Evolutionary conservation across 2,797 vertebrate species (phyloP), one percentile per base, ranked within the genome.

Genomic region (Chromobotia macracanthus): DNA sequence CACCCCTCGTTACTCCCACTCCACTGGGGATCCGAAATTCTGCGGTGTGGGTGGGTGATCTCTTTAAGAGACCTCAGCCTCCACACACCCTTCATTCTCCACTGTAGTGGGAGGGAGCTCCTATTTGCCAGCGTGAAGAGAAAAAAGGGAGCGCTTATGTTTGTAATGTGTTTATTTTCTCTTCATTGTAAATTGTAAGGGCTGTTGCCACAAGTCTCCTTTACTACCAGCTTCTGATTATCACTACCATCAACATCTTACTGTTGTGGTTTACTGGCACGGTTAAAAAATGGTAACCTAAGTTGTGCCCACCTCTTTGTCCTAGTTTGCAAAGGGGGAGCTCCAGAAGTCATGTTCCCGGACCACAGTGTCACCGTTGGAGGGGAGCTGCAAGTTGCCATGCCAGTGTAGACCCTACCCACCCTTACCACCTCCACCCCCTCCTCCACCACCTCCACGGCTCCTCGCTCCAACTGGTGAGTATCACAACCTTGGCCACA

Each of bases 321-420:
- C 12, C 41, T 72, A 96, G 95, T 87, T 94, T 82, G 91, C 94
- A 73, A 92, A 90, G 72, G 93, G 91, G 44, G 95, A 95, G 84
- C 90, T 93, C 75, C 95, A 95, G 89, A 94, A 92, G 88, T 93
- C 94, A 88, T 95, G 95, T 81, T 91, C 92, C 84, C 93, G 89
- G 85, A 88, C 91, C 75, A 84, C 90, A 84, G 81, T 84, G 76
- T 92, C 91, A 53, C 86, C 88, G 73, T 89, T 89, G 85, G 91
- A 92, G 16, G 91, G 93, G 79, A 93, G 84, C 87, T 96, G 95
- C 87, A 92, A 94, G 83, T 87, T 94, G 85, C 80, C 92, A 75
- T 96, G 95, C 89, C 94, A 94, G 81, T 96, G 95, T 91, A 93
- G 94, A 84, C 94, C 92, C 38, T 95, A 94, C 19, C 94, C 94